Evolutionary conservation across 2,797 vertebrate species (phyloP).

Genomic region (Taeniopygia guttata): DNA sequence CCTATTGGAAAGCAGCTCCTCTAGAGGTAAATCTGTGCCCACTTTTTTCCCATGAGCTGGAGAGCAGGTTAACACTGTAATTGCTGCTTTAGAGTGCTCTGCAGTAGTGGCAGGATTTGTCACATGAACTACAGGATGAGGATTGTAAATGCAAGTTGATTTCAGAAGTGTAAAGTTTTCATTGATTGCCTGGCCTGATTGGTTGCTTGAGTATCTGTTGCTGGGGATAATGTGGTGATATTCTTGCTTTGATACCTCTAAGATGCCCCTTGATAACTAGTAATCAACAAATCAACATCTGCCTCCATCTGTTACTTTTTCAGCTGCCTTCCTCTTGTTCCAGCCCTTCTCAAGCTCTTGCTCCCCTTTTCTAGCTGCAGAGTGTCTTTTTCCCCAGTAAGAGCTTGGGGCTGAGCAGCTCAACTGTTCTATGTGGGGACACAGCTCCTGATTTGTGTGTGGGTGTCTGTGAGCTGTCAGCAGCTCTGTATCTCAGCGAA

Average conservation of each 20-base stretch:
- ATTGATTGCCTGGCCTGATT: background rate
- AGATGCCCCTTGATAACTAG: constrained; percentile 1
- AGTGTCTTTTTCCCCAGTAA: background rate
- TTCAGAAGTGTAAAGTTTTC: background rate
- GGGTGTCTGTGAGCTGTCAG: background rate
- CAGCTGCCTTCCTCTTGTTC: background rate
- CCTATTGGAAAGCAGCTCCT: background rate
- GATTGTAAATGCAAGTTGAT: background rate
- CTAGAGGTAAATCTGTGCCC: accelerated
- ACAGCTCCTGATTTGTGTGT: background rate
- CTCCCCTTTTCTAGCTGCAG: background rate
- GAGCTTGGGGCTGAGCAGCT: background rate
- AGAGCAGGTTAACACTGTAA: background rate
- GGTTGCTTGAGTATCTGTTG: background rate
- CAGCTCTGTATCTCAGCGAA: background rate
- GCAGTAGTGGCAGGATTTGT: background rate
- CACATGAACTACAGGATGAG: background rate
- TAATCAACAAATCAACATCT: background rate
- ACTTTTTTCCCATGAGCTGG: background rate
- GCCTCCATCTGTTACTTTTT: background rate
- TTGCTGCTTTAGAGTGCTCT: background rate
- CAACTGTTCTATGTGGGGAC: background rate
- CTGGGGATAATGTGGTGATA: background rate
- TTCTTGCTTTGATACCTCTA: constrained; percentile 19
- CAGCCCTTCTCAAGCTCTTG: background rate